Conservation (phyloP, 2,888 invertebrate species). For the Operophtera brumata region DNA sequence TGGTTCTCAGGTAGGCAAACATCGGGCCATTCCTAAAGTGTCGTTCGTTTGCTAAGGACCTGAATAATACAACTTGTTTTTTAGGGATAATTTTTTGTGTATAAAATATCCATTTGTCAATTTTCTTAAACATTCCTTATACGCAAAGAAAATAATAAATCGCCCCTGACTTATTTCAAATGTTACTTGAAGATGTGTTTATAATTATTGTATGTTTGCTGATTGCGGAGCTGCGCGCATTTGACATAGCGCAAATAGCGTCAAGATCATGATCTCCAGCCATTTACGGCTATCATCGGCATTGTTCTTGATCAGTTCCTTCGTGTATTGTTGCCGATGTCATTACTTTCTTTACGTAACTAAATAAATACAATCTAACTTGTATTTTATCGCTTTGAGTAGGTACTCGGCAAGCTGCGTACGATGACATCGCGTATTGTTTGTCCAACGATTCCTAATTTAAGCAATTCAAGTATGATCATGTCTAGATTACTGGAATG, state of each 20-base stretch:
- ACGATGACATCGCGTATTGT: slow-evolving; percentile 13
- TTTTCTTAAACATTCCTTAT: not conserved
- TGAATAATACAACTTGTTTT: not conserved
- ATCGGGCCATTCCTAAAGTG: no score
- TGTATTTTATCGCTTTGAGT: not conserved
- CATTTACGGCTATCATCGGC: slow-evolving; percentile 10
- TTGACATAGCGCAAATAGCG: not conserved
- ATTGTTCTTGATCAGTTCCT: slow-evolving; percentile 19
- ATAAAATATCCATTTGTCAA: not conserved
- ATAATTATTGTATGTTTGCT: not conserved
- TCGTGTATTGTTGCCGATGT: slow-evolving; percentile 13
- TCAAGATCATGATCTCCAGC: slow-evolving; percentile 1
- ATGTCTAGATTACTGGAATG: slow-evolving; percentile 38
- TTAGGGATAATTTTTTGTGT: not conserved
- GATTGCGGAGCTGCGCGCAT: not conserved
- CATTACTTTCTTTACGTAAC: slow-evolving; percentile 17
- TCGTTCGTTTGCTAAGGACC: no score
- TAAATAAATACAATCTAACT: not conserved
- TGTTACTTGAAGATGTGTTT: not conserved
- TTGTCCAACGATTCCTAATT: slow-evolving; percentile 42
- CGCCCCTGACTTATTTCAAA: not conserved
- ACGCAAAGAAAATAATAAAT: not conserved
- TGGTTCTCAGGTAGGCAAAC: no score
- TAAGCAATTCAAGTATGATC: slow-evolving; percentile 41
- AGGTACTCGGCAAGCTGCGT: not conserved